Evolutionary conservation across 2,888 invertebrate species (phyloP).

Genomic region (Drosophila villosipedis): DNA sequence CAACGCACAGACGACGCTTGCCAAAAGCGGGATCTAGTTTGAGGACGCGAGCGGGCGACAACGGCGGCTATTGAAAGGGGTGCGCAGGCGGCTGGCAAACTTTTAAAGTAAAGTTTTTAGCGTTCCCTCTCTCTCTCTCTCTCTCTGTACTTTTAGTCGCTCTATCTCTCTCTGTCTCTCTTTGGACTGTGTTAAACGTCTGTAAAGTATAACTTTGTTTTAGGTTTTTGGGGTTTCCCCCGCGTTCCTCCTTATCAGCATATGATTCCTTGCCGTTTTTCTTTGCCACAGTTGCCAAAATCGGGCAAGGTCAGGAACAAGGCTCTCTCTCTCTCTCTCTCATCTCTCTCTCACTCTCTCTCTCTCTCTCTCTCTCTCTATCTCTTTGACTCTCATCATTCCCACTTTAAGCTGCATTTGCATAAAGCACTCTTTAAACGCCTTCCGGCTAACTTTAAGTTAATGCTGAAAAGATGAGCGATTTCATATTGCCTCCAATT

Average conservation of each 20-base stretch:
- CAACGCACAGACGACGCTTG: conserved; percentile 62
- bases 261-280: conserved; percentile 63
- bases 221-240: conserved; percentile 77
- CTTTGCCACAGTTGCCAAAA: conserved; percentile 70
- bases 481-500: not conserved
- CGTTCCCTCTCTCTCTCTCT: conserved; percentile 34
- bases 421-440: conserved; percentile 32
- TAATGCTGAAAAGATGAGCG: not conserved
- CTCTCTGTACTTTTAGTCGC: conserved; percentile 3
- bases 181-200: conserved; percentile 65
- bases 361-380: not conserved
- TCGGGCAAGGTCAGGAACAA: conserved; percentile 79
- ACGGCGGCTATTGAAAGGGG: conserved; percentile 49
- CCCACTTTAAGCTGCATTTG: conserved; percentile 48
- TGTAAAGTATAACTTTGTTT: conserved; percentile 81
- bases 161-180: conserved; percentile 21
- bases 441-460: conserved; percentile 4
- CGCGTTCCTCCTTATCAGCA: conserved; percentile 35
- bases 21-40: conserved; percentile 50
- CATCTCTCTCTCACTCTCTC: not conserved
- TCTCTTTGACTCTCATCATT: not conserved
- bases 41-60: not conserved
- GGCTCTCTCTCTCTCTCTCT: conserved; percentile 18
- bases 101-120: conserved; percentile 81
- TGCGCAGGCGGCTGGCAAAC: conserved; percentile 68